Evolutionary conservation across 1,140 invertebrate species (phyloP).

Genomic region (Lysiphlebus fabarum): DNA sequence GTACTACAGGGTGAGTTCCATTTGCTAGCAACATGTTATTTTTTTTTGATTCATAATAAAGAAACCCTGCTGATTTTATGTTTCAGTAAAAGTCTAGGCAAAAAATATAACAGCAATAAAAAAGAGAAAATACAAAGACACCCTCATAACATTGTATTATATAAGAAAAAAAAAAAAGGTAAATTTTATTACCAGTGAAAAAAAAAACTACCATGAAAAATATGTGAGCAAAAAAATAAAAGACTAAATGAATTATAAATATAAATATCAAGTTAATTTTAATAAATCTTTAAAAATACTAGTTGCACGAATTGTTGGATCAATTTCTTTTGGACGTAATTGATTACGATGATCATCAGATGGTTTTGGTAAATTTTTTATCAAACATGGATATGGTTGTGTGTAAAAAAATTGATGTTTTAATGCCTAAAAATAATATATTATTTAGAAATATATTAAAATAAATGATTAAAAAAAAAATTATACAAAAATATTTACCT

Average conservation of each 20-base stretch:
- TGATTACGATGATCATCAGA: slow-evolving; percentile 38
- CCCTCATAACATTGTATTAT: no score
- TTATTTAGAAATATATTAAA: slow-evolving; percentile 11
- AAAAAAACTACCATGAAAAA: no score
- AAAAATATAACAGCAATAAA: no score
- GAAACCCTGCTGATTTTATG: no score
- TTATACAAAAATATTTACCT: slow-evolving; percentile 58
- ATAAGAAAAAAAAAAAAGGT: no score
- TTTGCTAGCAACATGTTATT: no score
- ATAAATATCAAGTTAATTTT: background rate
- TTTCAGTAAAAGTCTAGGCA: no score
- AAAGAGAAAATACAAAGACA: no score
- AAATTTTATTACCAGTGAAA: no score
- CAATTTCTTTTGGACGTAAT: slow-evolving; percentile 44
- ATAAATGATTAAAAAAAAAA: slow-evolving; percentile 15
- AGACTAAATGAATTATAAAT: background rate
- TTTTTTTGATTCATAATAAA: no score
- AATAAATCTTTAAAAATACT: slow-evolving; percentile 5
- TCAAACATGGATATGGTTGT: slow-evolving; percentile 40
- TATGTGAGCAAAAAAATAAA: no score
- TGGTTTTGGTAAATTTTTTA: slow-evolving; percentile 41
- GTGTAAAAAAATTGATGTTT: slow-evolving; percentile 46
- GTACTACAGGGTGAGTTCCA: no score
- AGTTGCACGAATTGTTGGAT: slow-evolving; percentile 19
- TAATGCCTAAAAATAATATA: slow-evolving; percentile 35